A percentile compares a stretch with the other conserved stretches of the same genome.
Evolutionary conservation across 2,113 vertebrate species (phyloP).

Genomic region (Eudorcas thomsonii): DNA sequence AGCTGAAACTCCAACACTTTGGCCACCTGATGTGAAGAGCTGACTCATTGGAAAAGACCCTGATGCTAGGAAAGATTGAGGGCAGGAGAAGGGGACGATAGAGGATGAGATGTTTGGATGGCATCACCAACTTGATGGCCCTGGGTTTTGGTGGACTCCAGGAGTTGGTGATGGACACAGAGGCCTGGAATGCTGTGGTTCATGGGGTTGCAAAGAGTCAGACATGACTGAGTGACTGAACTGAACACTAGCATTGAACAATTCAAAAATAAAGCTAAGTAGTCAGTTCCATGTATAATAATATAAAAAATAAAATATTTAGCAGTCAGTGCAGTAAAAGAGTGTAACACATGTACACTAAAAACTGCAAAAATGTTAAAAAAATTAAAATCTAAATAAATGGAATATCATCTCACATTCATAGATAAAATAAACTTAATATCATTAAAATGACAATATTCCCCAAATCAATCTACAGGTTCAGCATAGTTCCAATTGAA

Average conservation of each 20-base stretch:
- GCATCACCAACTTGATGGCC: too few relatives aligned
- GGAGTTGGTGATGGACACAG: too few relatives aligned
- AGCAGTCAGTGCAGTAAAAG: background rate
- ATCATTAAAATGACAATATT: background rate
- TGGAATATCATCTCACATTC: background rate
- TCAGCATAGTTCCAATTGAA: background rate
- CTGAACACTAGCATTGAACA: background rate
- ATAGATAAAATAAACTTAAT: background rate
- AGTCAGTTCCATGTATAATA: background rate
- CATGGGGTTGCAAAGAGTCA: background rate
- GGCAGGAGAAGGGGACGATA: too few relatives aligned
- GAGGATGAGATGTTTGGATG: too few relatives aligned
- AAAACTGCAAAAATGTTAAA: background rate
- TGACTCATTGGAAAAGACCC: too few relatives aligned
- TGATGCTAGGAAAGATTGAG: background rate
- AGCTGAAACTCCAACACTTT: too few relatives aligned
- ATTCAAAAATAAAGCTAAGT: background rate
- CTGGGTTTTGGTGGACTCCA: fast-evolving
- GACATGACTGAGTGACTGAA: background rate
- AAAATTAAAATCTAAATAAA: background rate
- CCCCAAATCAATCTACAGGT: background rate
- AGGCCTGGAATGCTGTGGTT: fast-evolving
- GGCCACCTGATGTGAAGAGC: too few relatives aligned
- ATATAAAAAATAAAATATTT: background rate
- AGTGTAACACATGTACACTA: background rate